phyloP scores from a whole-genome alignment of 2,888 invertebrate genomes.

The Craniophora ligustri region DNA sequence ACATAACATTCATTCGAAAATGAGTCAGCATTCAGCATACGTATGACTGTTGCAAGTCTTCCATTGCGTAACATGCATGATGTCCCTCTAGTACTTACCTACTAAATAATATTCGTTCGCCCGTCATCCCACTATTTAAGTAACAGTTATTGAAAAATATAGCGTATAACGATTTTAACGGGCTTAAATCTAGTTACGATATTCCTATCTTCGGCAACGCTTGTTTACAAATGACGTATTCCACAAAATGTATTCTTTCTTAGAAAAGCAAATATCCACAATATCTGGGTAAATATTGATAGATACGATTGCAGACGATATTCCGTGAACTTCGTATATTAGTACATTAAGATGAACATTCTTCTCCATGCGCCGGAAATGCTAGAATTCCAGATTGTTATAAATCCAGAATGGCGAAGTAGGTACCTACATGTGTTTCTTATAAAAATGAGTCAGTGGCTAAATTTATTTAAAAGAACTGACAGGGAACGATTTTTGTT shows the following conservation, averaged over 20 bases:
- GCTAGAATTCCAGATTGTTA: conserved; percentile 46
- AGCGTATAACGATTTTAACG: too few relatives aligned
- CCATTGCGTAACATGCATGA: conserved; percentile 29
- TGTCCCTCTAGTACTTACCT: conserved; percentile 4
- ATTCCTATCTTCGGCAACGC: background rate
- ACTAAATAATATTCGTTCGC: too few relatives aligned
- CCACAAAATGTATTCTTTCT: conserved; percentile 3
- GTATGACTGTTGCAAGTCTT: conserved; percentile 9
- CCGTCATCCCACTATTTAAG: too few relatives aligned
- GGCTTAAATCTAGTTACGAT: background rate
- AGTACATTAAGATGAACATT: conserved; percentile 9
- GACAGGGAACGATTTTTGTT: conserved; percentile 66
- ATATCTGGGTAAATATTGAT: conserved; percentile 29
- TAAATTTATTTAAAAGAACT: conserved; percentile 59
- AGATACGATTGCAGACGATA: conserved; percentile 7
- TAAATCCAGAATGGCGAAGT: conserved; percentile 39
- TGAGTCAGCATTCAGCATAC: conserved; percentile 17
- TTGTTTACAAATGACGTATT: conserved; percentile 3
- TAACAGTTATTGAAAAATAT: too few relatives aligned
- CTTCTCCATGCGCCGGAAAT: conserved; percentile 44
- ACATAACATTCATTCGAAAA: too few relatives aligned
- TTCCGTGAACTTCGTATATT: conserved; percentile 19
- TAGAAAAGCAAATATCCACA: conserved; percentile 15
- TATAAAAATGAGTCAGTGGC: conserved; percentile 57
- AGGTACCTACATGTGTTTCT: conserved; percentile 39